These are phyloP conservation scores for Drosophila pandora DNA, from an alignment of 1,140 invertebrate genomes.

Conservation along the genomic window DNA sequence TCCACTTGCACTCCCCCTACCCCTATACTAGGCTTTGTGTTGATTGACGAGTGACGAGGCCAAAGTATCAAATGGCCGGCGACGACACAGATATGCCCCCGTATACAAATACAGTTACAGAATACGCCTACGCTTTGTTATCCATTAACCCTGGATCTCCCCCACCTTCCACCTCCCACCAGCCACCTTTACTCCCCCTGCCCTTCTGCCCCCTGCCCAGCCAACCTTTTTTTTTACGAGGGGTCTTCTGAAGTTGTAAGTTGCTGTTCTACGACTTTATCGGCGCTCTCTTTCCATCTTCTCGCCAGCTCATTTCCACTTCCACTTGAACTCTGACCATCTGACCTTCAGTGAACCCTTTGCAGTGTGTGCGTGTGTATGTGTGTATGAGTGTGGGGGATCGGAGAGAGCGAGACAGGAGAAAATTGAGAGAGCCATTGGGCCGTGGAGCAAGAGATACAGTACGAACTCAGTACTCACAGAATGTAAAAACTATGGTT, in stretches of 20 bases:
- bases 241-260: constrained; percentile 28
- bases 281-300: constrained; percentile 17
- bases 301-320: constrained; percentile 42
- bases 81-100: constrained; percentile 65
- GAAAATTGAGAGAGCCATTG: constrained; percentile 9
- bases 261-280: constrained; percentile 42
- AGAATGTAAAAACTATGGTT: not conserved
- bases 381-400: constrained; percentile 16
- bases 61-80: constrained; percentile 76
- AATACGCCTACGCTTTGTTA: constrained; percentile 43
- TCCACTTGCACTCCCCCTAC: not conserved
- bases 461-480: constrained; percentile 7
- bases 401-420: constrained; percentile 6
- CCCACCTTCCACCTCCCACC: not conserved
- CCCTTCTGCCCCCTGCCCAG: not conserved
- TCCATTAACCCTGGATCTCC: constrained; percentile 12
- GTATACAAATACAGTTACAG: constrained; percentile 46
- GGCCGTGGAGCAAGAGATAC: constrained; percentile 17
- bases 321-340: constrained; percentile 79
- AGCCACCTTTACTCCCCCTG: constrained; percentile 3
- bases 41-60: constrained; percentile 65
- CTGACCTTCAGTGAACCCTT: constrained; percentile 82
- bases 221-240: too few species aligned
- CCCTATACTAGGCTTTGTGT: constrained; percentile 9
- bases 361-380: constrained; percentile 24